phyloP scores from a whole-genome alignment of 2,888 invertebrate genomes.

The Cyclophora albipunctata region DNA sequence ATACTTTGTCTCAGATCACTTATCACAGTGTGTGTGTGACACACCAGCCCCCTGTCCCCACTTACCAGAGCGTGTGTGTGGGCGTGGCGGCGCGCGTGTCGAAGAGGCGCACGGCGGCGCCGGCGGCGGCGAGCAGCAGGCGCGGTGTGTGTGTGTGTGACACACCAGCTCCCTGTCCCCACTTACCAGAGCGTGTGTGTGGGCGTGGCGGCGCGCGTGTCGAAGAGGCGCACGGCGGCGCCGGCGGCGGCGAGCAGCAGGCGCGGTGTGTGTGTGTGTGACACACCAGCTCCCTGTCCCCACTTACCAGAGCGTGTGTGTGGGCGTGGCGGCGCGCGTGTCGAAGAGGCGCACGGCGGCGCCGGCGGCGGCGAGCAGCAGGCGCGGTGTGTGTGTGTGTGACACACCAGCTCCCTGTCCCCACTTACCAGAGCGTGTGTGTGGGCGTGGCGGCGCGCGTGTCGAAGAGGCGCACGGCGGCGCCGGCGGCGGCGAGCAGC shows the following conservation, averaged over 20 bases:
- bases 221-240: conserved; percentile 87
- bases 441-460: conserved; percentile 72
- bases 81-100: conserved; percentile 77
- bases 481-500: conserved; percentile 85
- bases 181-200: conserved; percentile 78
- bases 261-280: conserved; percentile 21
- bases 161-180: too few relatives aligned
- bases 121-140: conserved; percentile 84
- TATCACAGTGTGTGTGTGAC: too few relatives aligned
- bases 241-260: conserved; percentile 86
- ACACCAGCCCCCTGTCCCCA: too few relatives aligned
- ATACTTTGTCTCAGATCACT: too few relatives aligned
- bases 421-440: conserved; percentile 77
- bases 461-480: conserved; percentile 88
- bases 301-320: conserved; percentile 78
- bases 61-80: conserved; percentile 80
- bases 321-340: conserved; percentile 72
- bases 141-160: conserved; percentile 19
- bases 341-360: conserved; percentile 89
- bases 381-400: conserved; percentile 26
- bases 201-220: conserved; percentile 76
- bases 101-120: conserved; percentile 87
- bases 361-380: conserved; percentile 85
- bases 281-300: too few relatives aligned
- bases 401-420: too few relatives aligned